Percentiles rank a stretch among this genome's conserved stretches.
phyloP scores from a whole-genome alignment of 23 tunicate genomes.

The Oikopleura dioica region DNA sequence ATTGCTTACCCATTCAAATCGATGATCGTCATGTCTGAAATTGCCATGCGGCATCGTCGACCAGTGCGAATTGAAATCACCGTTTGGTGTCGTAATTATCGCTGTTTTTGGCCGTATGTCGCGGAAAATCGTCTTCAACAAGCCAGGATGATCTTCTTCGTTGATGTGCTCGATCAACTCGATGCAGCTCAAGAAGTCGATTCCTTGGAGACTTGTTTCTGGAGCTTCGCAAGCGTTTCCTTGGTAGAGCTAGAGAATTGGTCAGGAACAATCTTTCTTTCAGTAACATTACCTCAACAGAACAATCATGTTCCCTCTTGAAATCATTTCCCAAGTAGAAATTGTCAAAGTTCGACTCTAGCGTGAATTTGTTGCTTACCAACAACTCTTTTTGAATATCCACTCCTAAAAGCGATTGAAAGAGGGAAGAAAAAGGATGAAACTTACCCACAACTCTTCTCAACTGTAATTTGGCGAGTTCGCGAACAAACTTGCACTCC shows the following conservation, averaged over 20 bases:
- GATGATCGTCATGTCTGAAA: neutral
- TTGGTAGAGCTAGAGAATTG: neutral
- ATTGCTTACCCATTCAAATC: neutral
- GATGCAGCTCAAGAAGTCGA: slow-evolving; percentile 3
- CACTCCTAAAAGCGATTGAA: no score
- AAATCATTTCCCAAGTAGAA: neutral
- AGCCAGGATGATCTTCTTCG: neutral
- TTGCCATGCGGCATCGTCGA: slow-evolving; percentile 6
- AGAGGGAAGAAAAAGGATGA: no score
- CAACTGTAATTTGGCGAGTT: neutral
- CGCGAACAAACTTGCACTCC: slow-evolving; percentile 3
- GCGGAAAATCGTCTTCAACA: neutral
- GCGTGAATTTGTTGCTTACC: neutral
- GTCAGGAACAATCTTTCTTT: no score
- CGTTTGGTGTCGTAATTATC: slow-evolving; percentile 1
- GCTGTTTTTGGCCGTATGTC: neutral
- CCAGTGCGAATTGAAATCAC: slow-evolving; percentile 4
- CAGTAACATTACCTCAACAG: no score
- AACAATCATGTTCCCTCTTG: no score
- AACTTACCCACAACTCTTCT: neutral
- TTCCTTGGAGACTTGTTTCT: neutral
- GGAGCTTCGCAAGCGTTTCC: neutral
- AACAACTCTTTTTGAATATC: neutral
- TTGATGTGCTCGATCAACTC: slow-evolving; percentile 1
- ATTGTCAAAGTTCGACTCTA: neutral